These are phyloP conservation scores for Apamea crenata DNA, from an alignment of 2,888 invertebrate species.

Conservation along the genomic window DNA sequence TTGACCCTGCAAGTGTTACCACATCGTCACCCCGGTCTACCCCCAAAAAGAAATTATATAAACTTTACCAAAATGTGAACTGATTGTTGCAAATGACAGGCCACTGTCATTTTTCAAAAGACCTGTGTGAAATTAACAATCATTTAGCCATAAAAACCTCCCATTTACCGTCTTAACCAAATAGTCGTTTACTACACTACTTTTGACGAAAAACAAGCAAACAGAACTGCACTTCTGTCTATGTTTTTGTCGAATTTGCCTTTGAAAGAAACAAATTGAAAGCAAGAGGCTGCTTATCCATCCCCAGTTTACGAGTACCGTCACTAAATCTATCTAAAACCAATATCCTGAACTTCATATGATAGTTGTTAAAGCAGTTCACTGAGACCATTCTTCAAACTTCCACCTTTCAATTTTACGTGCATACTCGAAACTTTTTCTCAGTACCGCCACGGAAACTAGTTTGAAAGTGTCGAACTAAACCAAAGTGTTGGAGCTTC, in stretches of 20 bases:
- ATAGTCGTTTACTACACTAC: background rate
- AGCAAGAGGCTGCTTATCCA: background rate
- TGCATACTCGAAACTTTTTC: constrained; percentile 67
- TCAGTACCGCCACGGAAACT: constrained; percentile 59
- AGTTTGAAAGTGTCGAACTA: constrained; percentile 64
- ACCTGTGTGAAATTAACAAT: background rate
- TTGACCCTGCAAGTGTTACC: no score
- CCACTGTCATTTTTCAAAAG: no score
- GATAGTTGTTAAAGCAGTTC: constrained; percentile 51
- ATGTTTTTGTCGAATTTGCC: background rate
- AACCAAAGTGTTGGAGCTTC: constrained; percentile 49
- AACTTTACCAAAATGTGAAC: no score
- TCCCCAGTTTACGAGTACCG: constrained; percentile 24
- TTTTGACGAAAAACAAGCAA: no score
- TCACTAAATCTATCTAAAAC: constrained; percentile 47
- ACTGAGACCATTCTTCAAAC: constrained; percentile 58
- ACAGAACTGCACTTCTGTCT: background rate
- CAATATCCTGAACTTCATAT: constrained; percentile 48
- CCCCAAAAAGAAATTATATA: no score
- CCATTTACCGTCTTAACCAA: background rate
- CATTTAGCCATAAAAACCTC: background rate
- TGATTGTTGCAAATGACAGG: background rate
- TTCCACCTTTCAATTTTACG: constrained; percentile 68
- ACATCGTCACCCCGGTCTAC: no score
- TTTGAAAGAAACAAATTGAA: constrained; percentile 13